Evolutionary conservation across 2,888 invertebrate genomes (phyloP).

Genomic region (Apodemia hepburni): DNA sequence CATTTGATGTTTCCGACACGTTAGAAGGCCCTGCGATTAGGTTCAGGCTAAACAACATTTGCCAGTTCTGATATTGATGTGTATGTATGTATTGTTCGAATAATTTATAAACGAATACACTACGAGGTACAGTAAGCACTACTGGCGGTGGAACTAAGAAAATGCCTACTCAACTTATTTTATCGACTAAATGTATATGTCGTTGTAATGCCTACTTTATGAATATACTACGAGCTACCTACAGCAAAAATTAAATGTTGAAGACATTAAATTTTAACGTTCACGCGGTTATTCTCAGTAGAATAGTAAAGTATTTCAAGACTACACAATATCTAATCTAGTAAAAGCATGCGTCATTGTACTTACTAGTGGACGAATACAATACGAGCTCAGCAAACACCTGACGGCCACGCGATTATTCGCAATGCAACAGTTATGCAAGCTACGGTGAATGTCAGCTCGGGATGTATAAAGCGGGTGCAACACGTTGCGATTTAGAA

Average conservation of each 20-base stretch:
- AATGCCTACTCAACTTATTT: background rate
- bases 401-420: slow-evolving; percentile 27
- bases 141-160: too few relatives aligned
- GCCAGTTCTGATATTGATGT: too few relatives aligned
- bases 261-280: background rate
- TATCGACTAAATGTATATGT: background rate
- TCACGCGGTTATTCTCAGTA: background rate
- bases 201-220: background rate
- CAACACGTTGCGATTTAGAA: slow-evolving; percentile 17
- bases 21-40: too few relatives aligned
- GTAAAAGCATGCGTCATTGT: slow-evolving; percentile 9
- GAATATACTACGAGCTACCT: background rate
- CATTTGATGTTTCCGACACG: too few relatives aligned
- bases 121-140: too few relatives aligned
- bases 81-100: too few relatives aligned
- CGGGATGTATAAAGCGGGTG: slow-evolving; percentile 17
- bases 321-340: background rate
- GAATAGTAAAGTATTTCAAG: background rate
- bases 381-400: slow-evolving; percentile 18
- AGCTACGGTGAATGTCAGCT: slow-evolving; percentile 29
- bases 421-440: slow-evolving; percentile 32
- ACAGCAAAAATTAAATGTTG: background rate
- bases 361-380: slow-evolving; percentile 15
- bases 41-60: too few relatives aligned
- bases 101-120: too few relatives aligned